Base-by-base conservation (phyloP, 2,797 vertebrate species). In the Protosalanx chinensis region DNA sequence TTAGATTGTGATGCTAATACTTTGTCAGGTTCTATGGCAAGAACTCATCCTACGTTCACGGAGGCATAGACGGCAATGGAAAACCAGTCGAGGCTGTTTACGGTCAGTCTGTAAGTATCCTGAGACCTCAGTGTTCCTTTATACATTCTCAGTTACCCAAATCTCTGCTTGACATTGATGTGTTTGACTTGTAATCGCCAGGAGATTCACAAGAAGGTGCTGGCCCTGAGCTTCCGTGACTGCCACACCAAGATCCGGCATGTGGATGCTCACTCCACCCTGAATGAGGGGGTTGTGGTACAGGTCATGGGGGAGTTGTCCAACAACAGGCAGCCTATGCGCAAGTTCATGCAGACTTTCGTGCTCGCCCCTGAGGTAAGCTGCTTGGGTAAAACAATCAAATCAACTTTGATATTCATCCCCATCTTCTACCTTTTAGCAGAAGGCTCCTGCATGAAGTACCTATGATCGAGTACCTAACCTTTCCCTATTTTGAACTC, bases 281-380 rank as follows among this genome's bases (percentile, higher is more conserved):
- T 98, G 67, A 98, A 94, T 0, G 97, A 98, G 16, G 97, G 97
- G 0, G 97, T 99, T 75, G 97, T 98, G 67, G 97, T 99, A 41
- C 97, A 98, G 87, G 97, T 98, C 85, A 96, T 99, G 96, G 97
- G 97, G 1, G 94, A 98, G 87, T 94, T 99, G 41, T 98, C 97
- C 64, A 99, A 99, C 76, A 98, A 98, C 91, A 97, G 96, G 91
- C 96, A 98, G 85, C 95, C 97, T 0, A 94, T 98, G 95, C 93
- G 97, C 85, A 94, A 96, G 68, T 98, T 99, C 91, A 98, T 98
- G 96, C 97, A 99, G 80, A 98, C 96, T 0, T 99, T 98, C 62
- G 95, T 98, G 3, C 91, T 99, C 58, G 97, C 97, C 0, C 97
- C 97, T 0, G 97, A 99, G 97, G 96, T 97, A 88, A 10, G 88